Conservation (phyloP, 2,113 vertebrate genomes). For the Tichodroma muraria region DNA sequence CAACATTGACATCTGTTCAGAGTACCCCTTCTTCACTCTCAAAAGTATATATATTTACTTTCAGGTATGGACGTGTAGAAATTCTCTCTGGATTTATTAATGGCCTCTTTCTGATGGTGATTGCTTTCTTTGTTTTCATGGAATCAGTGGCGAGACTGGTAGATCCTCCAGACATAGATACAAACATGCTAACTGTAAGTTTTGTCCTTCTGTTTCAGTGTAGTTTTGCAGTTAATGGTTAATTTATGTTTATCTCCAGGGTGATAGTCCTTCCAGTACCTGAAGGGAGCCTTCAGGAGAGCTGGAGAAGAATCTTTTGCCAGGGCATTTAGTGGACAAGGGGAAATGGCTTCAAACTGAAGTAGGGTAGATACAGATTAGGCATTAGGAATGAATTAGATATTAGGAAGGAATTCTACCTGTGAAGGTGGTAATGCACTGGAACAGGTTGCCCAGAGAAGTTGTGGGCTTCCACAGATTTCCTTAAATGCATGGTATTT, state of each 20-base stretch:
- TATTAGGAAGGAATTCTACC: background rate
- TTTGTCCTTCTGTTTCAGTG: constrained; percentile 2
- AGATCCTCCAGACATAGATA: constrained; percentile 96
- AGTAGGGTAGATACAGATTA: background rate
- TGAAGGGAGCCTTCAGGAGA: background rate
- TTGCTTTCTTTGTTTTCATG: constrained; percentile 96
- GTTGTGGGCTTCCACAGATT: background rate
- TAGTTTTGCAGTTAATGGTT: background rate
- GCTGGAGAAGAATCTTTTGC: background rate
- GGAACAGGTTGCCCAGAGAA: background rate
- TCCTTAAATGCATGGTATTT: background rate
- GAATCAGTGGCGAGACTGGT: constrained; percentile 89
- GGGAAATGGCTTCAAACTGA: background rate
- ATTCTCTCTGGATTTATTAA: constrained; percentile 99
- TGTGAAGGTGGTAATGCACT: background rate
- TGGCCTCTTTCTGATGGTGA: constrained; percentile 96
- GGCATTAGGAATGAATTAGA: background rate
- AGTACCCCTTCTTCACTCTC: background rate
- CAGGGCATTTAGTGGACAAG: background rate
- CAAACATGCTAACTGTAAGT: constrained; percentile 97
- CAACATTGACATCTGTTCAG: background rate
- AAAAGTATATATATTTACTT: background rate
- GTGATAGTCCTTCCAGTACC: background rate
- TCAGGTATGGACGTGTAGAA: constrained; percentile 93
- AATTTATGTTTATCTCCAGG: background rate